phyloP scores from a whole-genome alignment of 2,888 invertebrate species.

The Vanessa cardui region DNA sequence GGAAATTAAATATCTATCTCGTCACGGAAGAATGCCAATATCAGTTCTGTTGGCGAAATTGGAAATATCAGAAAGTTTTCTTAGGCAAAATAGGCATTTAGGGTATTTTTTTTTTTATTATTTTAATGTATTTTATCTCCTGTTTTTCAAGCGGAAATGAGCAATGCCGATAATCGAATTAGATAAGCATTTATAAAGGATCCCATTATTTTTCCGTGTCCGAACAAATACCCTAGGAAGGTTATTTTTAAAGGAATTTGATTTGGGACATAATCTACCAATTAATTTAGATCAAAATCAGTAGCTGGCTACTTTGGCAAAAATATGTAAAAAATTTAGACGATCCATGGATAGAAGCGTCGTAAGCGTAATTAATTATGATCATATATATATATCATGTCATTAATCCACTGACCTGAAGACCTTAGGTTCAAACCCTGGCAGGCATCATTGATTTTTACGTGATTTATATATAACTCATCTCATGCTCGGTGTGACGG shows the following conservation, averaged over 20 bases:
- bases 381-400: too few species aligned
- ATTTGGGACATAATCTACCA: background rate
- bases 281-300: too few species aligned
- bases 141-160: background rate
- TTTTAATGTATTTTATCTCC: background rate
- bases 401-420: too few species aligned
- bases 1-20: slow-evolving; percentile 38
- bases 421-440: too few species aligned
- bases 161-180: slow-evolving; percentile 2
- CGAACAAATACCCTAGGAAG: background rate
- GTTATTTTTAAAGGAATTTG: background rate
- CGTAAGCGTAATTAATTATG: too few species aligned
- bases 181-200: slow-evolving; percentile 2
- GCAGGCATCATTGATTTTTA: too few species aligned
- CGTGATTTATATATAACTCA: too few species aligned
- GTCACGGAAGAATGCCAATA: slow-evolving; percentile 30
- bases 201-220: background rate
- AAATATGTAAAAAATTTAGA: too few species aligned
- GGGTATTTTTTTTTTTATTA: slow-evolving; percentile 13
- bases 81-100: slow-evolving; percentile 2
- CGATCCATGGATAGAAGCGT: too few species aligned
- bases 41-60: slow-evolving; percentile 17
- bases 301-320: too few species aligned
- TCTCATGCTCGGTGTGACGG: too few species aligned
- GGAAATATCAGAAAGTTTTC: slow-evolving; percentile 26